Evolutionary conservation across 2,797 vertebrate species (phyloP).

Genomic region (Aeoliscus strigatus): DNA sequence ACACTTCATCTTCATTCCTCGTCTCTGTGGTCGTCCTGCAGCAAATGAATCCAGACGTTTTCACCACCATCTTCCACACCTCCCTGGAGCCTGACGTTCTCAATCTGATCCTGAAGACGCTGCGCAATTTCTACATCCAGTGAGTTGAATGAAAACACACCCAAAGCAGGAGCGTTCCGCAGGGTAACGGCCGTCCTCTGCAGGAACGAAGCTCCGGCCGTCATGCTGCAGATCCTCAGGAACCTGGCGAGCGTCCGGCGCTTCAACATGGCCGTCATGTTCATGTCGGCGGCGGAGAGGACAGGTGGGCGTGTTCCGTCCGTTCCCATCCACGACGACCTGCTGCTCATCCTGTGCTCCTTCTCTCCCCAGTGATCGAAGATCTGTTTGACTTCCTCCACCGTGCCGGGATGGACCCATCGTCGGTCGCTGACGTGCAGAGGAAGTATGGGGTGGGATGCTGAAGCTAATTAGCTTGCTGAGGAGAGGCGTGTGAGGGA

Average conservation of each 20-base stretch:
- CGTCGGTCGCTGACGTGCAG: conserved; percentile 73
- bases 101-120: conserved; percentile 82
- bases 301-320: conserved; percentile 68
- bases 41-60: conserved; percentile 88
- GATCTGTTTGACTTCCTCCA: conserved; percentile 83
- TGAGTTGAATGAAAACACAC: conserved; percentile 61
- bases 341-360: neutral
- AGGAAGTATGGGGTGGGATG: conserved; percentile 83
- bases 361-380: conserved; percentile 70
- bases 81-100: conserved; percentile 92
- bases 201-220: conserved; percentile 80
- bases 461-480: neutral
- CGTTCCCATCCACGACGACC: neutral
- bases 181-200: conserved; percentile 12
- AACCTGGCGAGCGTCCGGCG: conserved; percentile 82
- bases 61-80: conserved; percentile 83
- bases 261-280: conserved; percentile 96
- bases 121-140: conserved; percentile 84
- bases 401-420: conserved; percentile 65
- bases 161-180: neutral
- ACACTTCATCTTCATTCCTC: conserved; percentile 4
- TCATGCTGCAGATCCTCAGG: conserved; percentile 81
- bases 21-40: conserved; percentile 50
- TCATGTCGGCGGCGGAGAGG: conserved; percentile 88
- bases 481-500: too few species aligned